These are phyloP conservation scores for Stenopsyche tienmushanensis DNA, from an alignment of 1,140 invertebrate species.

Conservation along the genomic window DNA sequence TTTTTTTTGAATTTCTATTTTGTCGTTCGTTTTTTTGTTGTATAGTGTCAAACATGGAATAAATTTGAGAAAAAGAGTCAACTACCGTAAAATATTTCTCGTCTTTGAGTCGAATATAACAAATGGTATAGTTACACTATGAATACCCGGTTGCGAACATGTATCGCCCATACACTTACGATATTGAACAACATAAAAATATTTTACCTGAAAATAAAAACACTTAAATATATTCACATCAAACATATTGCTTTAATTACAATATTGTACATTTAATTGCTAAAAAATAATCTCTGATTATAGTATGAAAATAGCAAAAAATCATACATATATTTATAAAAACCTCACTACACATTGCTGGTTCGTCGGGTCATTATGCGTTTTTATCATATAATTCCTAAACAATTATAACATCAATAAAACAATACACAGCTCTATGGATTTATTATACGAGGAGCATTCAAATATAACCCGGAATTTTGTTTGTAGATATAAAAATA, in stretches of 20 bases:
- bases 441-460: too few species aligned
- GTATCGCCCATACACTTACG: neutral
- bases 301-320: neutral
- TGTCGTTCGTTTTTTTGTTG: too few species aligned
- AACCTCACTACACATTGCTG: too few species aligned
- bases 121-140: neutral
- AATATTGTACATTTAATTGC: conserved; percentile 34
- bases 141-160: neutral
- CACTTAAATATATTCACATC: conserved; percentile 31
- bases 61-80: neutral
- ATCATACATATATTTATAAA: neutral
- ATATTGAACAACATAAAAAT: neutral
- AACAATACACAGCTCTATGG: too few species aligned
- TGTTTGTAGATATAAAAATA: too few species aligned
- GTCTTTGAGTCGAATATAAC: neutral
- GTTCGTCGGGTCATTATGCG: too few species aligned
- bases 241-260: conserved; percentile 39
- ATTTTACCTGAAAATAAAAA: conserved; percentile 9
- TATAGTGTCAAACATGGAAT: neutral
- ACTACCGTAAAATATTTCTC: neutral
- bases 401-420: too few species aligned
- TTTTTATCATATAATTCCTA: too few species aligned
- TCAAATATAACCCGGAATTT: too few species aligned
- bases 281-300: neutral
- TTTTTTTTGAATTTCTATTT: too few species aligned